Conservation (phyloP, 2,888 invertebrate species). For the Tipula helvola region DNA sequence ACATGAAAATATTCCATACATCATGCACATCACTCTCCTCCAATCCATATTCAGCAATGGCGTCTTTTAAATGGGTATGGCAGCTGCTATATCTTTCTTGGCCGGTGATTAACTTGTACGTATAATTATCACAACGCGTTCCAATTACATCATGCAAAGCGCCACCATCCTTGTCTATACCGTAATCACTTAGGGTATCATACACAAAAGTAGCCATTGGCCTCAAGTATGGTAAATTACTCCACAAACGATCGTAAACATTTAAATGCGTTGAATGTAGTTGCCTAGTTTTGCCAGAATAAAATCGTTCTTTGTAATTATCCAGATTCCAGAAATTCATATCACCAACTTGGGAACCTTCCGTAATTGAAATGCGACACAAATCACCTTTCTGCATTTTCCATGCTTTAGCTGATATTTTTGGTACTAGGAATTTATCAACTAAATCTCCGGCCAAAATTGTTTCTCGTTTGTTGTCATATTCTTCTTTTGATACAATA, state of each 20-base stretch:
- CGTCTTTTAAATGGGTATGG: conserved; percentile 35
- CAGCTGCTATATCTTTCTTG: conserved; percentile 34
- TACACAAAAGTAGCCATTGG: conserved; percentile 39
- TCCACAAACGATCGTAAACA: conserved; percentile 38
- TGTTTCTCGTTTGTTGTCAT: conserved; percentile 28
- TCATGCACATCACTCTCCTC: conserved; percentile 38
- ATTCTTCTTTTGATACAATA: conserved; percentile 24
- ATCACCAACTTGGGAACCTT: conserved; percentile 38
- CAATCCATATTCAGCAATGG: conserved; percentile 31
- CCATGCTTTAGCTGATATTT: conserved; percentile 34
- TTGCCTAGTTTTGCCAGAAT: conserved; percentile 39
- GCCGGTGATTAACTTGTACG: conserved; percentile 37
- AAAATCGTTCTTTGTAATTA: conserved; percentile 35
- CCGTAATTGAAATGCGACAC: conserved; percentile 34
- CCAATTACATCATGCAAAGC: conserved; percentile 38
- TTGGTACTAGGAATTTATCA: conserved; percentile 29
- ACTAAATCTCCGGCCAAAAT: conserved; percentile 28
- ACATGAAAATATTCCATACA: conserved; percentile 42
- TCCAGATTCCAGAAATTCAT: conserved; percentile 38
- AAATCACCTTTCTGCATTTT: conserved; percentile 33
- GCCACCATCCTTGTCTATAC: conserved; percentile 38
- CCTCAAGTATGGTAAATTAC: conserved; percentile 35
- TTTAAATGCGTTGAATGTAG: conserved; percentile 36
- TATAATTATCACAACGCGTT: conserved; percentile 39
- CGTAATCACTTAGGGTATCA: conserved; percentile 35